phyloP scores from a whole-genome alignment of 2,113 vertebrate genomes.

The Gobiocypris rarus region DNA sequence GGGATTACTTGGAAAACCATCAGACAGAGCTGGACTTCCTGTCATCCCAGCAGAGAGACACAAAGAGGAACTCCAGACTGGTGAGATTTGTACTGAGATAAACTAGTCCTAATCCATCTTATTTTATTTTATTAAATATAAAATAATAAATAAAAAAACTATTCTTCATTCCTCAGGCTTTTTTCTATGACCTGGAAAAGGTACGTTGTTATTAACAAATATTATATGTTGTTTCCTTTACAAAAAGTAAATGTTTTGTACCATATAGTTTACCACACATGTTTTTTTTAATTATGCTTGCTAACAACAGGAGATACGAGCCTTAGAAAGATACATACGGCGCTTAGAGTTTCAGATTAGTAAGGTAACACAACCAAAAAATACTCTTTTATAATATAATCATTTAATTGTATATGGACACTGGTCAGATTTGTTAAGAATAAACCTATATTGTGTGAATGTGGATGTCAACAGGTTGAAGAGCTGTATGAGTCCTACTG shows the following conservation, averaged over 20 bases:
- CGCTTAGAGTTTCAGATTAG: slow-evolving; percentile 96
- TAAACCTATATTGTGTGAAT: neutral
- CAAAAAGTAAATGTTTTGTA: neutral
- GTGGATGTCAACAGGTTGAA: slow-evolving; percentile 81
- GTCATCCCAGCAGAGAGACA: slow-evolving; percentile 85
- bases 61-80: slow-evolving; percentile 90
- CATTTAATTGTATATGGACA: neutral
- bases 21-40: slow-evolving; percentile 91
- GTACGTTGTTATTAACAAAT: slow-evolving; percentile 70
- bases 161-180: slow-evolving; percentile 80
- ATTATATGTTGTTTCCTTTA: neutral
- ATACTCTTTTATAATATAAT: neutral
- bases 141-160: neutral
- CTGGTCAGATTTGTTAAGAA: neutral
- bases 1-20: slow-evolving; percentile 85
- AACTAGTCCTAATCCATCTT: neutral
- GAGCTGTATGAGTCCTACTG: slow-evolving; percentile 94
- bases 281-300: neutral
- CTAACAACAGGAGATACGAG: slow-evolving; percentile 85
- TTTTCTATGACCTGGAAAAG: slow-evolving; percentile 97
- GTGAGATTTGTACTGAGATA: slow-evolving; percentile 72
- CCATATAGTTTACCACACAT: neutral
- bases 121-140: neutral
- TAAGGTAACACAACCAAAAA: slow-evolving; percentile 79
- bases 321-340: slow-evolving; percentile 87